Evolutionary conservation across 2,113 vertebrate species (phyloP), one percentile per base, ranked within the genome.

Genomic region (Periophthalmus modestus): DNA sequence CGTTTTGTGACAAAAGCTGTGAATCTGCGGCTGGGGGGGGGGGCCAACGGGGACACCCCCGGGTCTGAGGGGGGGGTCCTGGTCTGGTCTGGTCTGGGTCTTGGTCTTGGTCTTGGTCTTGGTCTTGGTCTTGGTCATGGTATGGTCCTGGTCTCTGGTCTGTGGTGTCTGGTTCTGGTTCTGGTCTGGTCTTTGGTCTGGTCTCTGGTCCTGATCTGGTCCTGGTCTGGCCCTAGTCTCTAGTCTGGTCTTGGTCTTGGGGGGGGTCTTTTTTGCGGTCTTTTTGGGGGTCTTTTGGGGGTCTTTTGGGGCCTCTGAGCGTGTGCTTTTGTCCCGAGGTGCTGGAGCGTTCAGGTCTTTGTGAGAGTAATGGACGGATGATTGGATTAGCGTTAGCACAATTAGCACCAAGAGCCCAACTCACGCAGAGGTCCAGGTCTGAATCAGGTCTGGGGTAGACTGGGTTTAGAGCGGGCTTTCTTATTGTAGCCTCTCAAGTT

Each of bases 351-450:
- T 43, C 9, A 39, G 7, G 34, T 11, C 11, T 65, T 65, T 65
- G 34, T 65, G 34, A 0, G 33, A 39, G 34, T 65, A 65, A 65
- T 65, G 62, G 34, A 65, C 34, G 62, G 62, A 36, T 65, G 62
- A 65, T 65, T 65, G 62, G 62, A 65, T 65, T 65, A 65, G 19
- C 62, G 62, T 65, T n/a, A 21, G 34, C 10, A 5, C 62, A 65
- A 65, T 65, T 43, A 65, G 62, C 34, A 65, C 33, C 33, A 39
- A 36, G 33, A 65, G 61, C 34, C 34, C 28, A 28, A 18, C 15
- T 33, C 33, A 16, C 34, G 24, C 2, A 15, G 34, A 19, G 33
- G 18, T 19, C 28, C 61, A 9, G 61, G 61, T 6, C 59, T 61
- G 13, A 34, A 33, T 12, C 58, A 33, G 58, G 58, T 4, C 58